phyloP scores from a whole-genome alignment of 2,888 invertebrate genomes.

The Zootermopsis nevadensis region DNA sequence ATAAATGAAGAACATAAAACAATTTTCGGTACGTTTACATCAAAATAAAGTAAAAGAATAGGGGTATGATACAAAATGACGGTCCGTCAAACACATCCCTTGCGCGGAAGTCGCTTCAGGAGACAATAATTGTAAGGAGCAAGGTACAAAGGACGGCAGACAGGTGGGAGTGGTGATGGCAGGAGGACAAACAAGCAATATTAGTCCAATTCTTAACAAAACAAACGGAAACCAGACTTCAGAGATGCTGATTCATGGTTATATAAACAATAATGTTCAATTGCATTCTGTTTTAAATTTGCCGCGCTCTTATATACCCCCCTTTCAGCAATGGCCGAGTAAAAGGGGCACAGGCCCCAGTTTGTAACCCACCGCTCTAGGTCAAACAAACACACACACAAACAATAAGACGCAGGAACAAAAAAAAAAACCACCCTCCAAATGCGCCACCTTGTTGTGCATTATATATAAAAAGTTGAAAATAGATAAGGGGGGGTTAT shows the following conservation, averaged over 20 bases:
- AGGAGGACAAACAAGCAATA: no score
- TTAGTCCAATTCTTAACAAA: background rate
- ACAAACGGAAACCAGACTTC: background rate
- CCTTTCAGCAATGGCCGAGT: background rate
- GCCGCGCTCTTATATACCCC: background rate
- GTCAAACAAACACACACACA: background rate
- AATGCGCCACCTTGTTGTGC: constrained; percentile 5
- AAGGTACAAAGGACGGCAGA: no score
- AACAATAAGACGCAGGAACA: background rate
- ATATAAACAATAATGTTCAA: background rate
- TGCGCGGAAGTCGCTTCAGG: no score
- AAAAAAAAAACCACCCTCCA: constrained; percentile 4
- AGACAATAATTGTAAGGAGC: no score
- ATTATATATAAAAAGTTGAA: constrained; percentile 11
- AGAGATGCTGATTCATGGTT: background rate
- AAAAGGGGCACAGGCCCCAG: background rate
- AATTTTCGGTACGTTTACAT: no score
- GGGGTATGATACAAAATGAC: no score
- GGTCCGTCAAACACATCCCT: no score
- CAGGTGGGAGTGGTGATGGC: no score
- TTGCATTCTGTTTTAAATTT: constrained; percentile 7
- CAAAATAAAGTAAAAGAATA: no score
- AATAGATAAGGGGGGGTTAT: constrained; percentile 4
- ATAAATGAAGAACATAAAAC: no score
- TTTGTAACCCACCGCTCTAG: constrained; percentile 22